A percentile compares a stretch with the other conserved stretches of the same genome.
Conservation (phyloP, 2,888 invertebrate species). For the Ophraella communa region DNA sequence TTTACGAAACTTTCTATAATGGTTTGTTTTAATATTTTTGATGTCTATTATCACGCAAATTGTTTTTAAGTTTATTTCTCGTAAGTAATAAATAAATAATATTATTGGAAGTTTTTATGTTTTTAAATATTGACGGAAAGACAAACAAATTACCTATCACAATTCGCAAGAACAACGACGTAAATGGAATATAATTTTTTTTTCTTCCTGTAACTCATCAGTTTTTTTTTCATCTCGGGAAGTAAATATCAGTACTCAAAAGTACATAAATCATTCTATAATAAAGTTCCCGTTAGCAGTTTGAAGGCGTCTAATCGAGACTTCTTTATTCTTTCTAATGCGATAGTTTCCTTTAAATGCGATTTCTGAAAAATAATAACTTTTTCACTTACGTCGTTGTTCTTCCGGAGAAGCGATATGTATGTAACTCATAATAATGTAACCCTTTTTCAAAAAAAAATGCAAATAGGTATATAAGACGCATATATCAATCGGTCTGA, state of each 20-base stretch:
- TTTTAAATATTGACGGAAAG: neutral
- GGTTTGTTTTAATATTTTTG: neutral
- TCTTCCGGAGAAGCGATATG: neutral
- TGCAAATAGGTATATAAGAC: too few relatives aligned
- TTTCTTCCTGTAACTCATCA: neutral
- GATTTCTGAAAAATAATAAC: neutral
- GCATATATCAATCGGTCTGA: too few relatives aligned
- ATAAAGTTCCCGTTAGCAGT: too few relatives aligned
- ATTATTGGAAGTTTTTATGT: neutral
- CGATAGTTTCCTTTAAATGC: neutral
- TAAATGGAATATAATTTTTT: neutral
- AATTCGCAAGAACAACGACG: neutral
- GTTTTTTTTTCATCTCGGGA: neutral
- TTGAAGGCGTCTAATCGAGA: neutral
- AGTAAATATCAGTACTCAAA: too few relatives aligned
- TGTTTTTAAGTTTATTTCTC: neutral
- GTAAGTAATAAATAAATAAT: neutral
- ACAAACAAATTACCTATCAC: neutral
- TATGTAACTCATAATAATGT: too few relatives aligned
- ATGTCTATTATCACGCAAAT: neutral
- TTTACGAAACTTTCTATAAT: slow-evolving; percentile 21
- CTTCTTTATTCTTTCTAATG: neutral
- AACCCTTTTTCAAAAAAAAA: too few relatives aligned
- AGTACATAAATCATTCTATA: too few relatives aligned
- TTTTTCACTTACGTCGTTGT: neutral